Evolutionary conservation across 2,797 vertebrate genomes (phyloP), one percentile per base, ranked within the genome.

Genomic region (Manis javanica): DNA sequence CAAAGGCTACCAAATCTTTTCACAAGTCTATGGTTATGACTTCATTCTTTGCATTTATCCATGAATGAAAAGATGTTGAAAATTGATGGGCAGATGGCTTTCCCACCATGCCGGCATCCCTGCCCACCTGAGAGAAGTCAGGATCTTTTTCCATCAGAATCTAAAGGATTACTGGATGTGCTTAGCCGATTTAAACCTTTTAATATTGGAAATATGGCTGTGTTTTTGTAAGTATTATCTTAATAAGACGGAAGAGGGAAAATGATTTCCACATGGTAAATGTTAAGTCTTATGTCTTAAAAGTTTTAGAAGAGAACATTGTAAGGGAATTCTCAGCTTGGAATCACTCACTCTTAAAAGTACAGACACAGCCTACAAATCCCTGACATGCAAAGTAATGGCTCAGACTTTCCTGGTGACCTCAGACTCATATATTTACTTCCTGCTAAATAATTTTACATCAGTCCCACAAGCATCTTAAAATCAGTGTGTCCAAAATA

Each of bases 1-100:
- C n/a, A 75, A 61, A 75, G 37, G 84, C 42, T 69, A 86, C 13
- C n/a, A 92, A 90, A 53, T 87, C n/a, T 84, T 83, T 81, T 90
- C 55, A 37, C 26, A 86, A 14, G 31, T 75, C 42, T 83, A 64
- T 29, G 23, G 31, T 81, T 39, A 75, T 42, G 59, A 78, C 23
- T 31, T 61, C 34, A 42, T 53, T 84, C n/a, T 72, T 87, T 46
- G 10, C 66, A 46, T 57, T 88, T 92, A 87, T 86, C 29, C 53
- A 29, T 26, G 74, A 34, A 91, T 23, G 39, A 23, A 16, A 77
- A 88, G 13, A 15, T 42, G 9, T 39, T 59, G 23, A 68, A 64
- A 64, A 26, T 49, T 42, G 14, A 74, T 19, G 24, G 18, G 24
- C 31, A 11, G 5, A 18, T 72, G 19, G 29, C 21, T 72, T 90